Base-by-base conservation (phyloP, 2,888 invertebrate species). In the Hipparchia semele region DNA sequence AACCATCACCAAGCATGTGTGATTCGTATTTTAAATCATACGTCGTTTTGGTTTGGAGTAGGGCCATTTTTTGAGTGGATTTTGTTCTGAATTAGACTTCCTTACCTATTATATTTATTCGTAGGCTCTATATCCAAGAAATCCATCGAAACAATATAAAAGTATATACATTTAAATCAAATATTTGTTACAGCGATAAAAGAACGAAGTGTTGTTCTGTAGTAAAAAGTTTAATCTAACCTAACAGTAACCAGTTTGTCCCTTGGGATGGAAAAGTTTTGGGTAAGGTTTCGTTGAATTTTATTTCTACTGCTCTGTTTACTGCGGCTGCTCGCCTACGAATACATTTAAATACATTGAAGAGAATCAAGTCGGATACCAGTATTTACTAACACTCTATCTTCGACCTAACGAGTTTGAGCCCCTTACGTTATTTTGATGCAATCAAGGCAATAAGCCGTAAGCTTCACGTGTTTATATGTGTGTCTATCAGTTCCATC, bases 341-440 rank as follows among this genome's bases (percentile, higher is more conserved):
- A 87, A 89, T 89, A 86, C 79, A 87, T 89, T 87, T 86, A 80
- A 87, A 88, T 87, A 87, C 80, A 84, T 84, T 81, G 75, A 68
- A 59, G 53, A 61, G 58, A 72, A 69, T 64, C 59, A 65, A 70
- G 69, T 73, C 60, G 59, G 64, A 45, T 54, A 68, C 65, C 59
- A 70, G 59, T 70, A 68, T 73, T 72, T 68, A 70, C 54, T 68
- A 8, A 72, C 53, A n/a, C 23, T 59, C 67, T 70, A 61, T 56
- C 46, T 54, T 46, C 7, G 9, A 39, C 12, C 46, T 13, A 33
- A 23, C 51, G 49, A 8, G 51, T 33, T 65, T 33, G 3, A 39
- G 12, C 53, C 13, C 33, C n/a, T 61, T 45, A 58, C 58, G 58
- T 58, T 13, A 58, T 58, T 56, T 56, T n/a, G 8, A 56, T 13